phyloP scores from a whole-genome alignment of 2,113 vertebrate species.

The Xiphophorus maculatus region DNA sequence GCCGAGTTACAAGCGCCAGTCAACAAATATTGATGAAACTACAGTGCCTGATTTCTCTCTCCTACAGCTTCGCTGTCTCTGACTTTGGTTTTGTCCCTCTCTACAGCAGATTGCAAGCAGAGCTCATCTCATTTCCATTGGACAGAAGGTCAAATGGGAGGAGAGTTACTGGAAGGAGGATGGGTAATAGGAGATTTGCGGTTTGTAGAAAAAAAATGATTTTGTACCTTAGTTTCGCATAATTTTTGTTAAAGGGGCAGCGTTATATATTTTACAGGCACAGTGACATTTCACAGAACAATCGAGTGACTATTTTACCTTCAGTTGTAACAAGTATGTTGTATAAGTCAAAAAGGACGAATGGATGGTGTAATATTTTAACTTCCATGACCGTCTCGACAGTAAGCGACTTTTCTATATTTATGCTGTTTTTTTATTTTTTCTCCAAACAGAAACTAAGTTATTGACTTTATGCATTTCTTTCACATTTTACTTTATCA shows the following conservation, averaged over 20 bases:
- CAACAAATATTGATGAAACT: constrained; percentile 14
- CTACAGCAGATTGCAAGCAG: not conserved
- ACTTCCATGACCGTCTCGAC: too few species aligned
- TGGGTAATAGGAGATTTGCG: not conserved
- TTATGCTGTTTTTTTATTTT: too few species aligned
- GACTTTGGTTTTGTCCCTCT: not conserved
- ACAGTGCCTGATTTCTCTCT: not conserved
- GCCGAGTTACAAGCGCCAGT: constrained; percentile 1
- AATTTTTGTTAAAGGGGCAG: not conserved
- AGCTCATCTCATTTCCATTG: not conserved
- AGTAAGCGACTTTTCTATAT: too few species aligned
- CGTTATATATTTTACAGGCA: too few species aligned
- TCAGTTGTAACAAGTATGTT: too few species aligned
- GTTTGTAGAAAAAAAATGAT: not conserved
- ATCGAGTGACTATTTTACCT: too few species aligned
- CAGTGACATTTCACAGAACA: too few species aligned
- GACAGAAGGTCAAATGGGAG: not conserved
- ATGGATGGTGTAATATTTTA: too few species aligned
- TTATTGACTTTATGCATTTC: not conserved
- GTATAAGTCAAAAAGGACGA: too few species aligned
- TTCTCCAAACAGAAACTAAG: too few species aligned
- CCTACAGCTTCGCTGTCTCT: not conserved
- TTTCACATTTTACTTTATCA: too few species aligned
- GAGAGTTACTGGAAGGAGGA: constrained; percentile 3
- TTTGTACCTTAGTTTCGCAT: not conserved